Base-by-base conservation (phyloP, 2,113 vertebrate genomes). In the Albula goreensis region DNA sequence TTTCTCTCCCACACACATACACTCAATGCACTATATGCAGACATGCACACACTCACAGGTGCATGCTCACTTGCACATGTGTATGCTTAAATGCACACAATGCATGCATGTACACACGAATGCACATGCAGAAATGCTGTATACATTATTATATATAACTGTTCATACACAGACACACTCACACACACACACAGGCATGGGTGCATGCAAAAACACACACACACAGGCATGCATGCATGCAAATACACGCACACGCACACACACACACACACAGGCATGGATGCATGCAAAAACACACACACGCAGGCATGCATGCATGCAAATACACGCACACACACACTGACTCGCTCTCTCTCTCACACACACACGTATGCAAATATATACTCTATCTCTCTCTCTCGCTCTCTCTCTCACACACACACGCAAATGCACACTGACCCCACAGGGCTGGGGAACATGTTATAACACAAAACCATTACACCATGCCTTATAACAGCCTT, bases 1-100 rank as follows among this genome's bases (percentile, higher is more conserved):
- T n/a, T 56, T 63, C 13, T 57, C 31, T 60, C 81, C 74, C 41
- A 57, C 3, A 66, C 60, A 19, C 6, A n/a, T 31, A 10, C 70
- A 78, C 31, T 63, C n/a, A 81, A 81, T 52, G 80, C 5, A 25
- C 83, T 89, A 83, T 25, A 87, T 89, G 77, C 81, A 83, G 31
- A 85, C 25, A 52, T 60, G 12, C 12, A 12, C 12, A 56, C 60
- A 81, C 85, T 85, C 83, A 56, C 80, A 41, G 31, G 31, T 1
- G 31, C 31, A 41, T 41, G 31, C 31, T 41, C 31, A 41, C 31
- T 41, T 41, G 31, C 31, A 41, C 31, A 41, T 41, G 31, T 41
- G 31, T 41, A 41, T 41, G 31, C 31, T 41, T 41, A 41, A 41
- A 87, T 56, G 63, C 57, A 10, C 3, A 79, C 78, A 66, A 85